Base-by-base conservation (phyloP, 2,113 vertebrate genomes). In the Hyperopisus bebe region DNA sequence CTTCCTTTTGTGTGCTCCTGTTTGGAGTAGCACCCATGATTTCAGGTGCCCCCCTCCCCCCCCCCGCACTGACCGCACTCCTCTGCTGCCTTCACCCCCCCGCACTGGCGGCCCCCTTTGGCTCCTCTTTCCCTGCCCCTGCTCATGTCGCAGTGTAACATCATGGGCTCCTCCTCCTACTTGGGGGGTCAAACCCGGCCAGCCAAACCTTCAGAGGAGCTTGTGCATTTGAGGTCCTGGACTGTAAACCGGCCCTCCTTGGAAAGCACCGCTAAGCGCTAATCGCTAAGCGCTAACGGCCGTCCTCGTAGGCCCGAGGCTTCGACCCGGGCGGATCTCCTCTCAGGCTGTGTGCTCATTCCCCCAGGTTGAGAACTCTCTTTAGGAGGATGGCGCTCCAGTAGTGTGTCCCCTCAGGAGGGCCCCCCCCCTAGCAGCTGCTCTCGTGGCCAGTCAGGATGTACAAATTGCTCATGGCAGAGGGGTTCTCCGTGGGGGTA, bases 401-500 rank as follows among this genome's bases (percentile, higher is more conserved):
- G 85, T 87, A 87, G 85, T 87, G 50, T 53, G 27, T 21, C 0
- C 9, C 31, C 50, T 46, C 8, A 24, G 50, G 31, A 13, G 88
- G n/a, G n/a, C 13, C 58, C 24, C n/a, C 19, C 27, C 35, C 13
- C 95, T 90, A 97, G 93, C 95, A 96, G 90, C 95, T 96, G 94
- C 94, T 96, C 93, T 96, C 95, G 1, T 97, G 96, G 80, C 96
- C 96, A 0, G 96, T 95, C 66, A 97, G 95, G 48, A 96, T 96
- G 91, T 96, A 96, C 83, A 97, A 94, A 92, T 96, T 97, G 92
- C 96, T 96, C 86, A 95, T 92, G 0, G 95, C 95, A 10, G 90
- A 91, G 0, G 95, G 96, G 82, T 96, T 94, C 39, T 93, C 95
- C 0, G 95, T 97, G 1, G 96, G 95, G 2, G 93, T 95, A 92